A percentile compares a stretch with the other conserved stretches of the same genome.
phyloP scores from a whole-genome alignment of 2,797 vertebrate species.

The Dipus sagitta region DNA sequence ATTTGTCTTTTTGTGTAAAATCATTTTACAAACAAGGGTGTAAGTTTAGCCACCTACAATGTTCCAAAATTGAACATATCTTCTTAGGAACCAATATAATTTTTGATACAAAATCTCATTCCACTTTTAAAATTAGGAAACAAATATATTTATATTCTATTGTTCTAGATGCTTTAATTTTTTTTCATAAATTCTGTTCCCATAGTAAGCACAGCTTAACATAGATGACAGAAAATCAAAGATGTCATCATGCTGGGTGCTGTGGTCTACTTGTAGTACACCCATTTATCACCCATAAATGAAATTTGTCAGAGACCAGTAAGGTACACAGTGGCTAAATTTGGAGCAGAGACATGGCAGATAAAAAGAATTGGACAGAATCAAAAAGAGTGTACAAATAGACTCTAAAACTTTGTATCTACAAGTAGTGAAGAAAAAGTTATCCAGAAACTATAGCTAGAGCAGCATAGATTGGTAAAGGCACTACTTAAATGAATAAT shows the following conservation, averaged over 20 bases:
- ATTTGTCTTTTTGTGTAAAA: constrained; percentile 66
- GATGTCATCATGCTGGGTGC: background rate
- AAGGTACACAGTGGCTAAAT: background rate
- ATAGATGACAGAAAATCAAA: constrained; percentile 25
- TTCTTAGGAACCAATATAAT: background rate
- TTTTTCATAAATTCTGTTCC: constrained; percentile 30
- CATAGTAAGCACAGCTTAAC: background rate
- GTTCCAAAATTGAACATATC: constrained; percentile 29
- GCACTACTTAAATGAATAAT: background rate
- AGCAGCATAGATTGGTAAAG: background rate
- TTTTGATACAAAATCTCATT: constrained; percentile 6
- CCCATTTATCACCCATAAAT: background rate
- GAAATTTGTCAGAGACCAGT: background rate
- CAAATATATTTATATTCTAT: background rate
- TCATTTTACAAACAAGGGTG: constrained; percentile 66
- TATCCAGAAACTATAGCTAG: background rate
- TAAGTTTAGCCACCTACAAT: constrained; percentile 43
- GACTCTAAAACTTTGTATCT: background rate
- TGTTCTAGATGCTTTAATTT: background rate
- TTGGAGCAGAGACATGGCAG: background rate
- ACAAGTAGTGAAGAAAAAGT: background rate
- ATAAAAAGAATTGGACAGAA: constrained; percentile 22
- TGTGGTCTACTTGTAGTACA: too few species aligned
- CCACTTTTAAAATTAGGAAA: constrained; percentile 3
- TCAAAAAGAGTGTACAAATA: background rate